Conservation (phyloP, 1,140 invertebrate genomes). For the Lineus longissimus region DNA sequence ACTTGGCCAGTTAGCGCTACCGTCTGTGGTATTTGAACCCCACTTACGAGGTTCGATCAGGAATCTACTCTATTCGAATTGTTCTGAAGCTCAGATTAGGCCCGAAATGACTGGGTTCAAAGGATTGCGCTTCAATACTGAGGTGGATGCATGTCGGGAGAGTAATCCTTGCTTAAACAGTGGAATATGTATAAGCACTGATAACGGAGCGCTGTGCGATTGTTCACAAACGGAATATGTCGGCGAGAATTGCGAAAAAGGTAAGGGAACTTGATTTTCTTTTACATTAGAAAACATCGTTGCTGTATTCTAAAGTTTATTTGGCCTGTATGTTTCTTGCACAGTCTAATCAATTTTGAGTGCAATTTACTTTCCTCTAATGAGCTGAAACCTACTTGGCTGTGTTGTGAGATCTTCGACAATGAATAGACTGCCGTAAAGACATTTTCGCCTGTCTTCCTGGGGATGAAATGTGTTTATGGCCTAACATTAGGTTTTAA, state of each 20-base stretch:
- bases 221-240: constrained; percentile 86
- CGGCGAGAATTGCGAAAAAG: constrained; percentile 89
- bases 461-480: too few relatives aligned
- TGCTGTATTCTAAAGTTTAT: too few relatives aligned
- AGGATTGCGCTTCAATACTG: constrained; percentile 60
- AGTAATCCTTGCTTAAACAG: constrained; percentile 88
- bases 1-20: constrained; percentile 27
- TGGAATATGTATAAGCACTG: constrained; percentile 89
- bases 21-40: constrained; percentile 34
- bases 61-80: constrained; percentile 42
- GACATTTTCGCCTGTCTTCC: too few relatives aligned
- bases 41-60: constrained; percentile 37
- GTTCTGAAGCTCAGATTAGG: constrained; percentile 47
- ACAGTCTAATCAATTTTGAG: too few relatives aligned
- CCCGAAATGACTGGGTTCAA: constrained; percentile 57
- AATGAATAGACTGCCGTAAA: too few relatives aligned
- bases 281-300: too few relatives aligned
- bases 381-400: too few relatives aligned
- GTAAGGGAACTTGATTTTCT: constrained; percentile 57
- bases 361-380: too few relatives aligned
- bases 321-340: too few relatives aligned
- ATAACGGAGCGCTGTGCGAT: constrained; percentile 88
- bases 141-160: constrained; percentile 75
- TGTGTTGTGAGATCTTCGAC: too few relatives aligned
- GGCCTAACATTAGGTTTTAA: too few relatives aligned